These are phyloP conservation scores for Cinclus cinclus DNA, from an alignment of 2,113 vertebrate genomes.

Conservation along the genomic window DNA sequence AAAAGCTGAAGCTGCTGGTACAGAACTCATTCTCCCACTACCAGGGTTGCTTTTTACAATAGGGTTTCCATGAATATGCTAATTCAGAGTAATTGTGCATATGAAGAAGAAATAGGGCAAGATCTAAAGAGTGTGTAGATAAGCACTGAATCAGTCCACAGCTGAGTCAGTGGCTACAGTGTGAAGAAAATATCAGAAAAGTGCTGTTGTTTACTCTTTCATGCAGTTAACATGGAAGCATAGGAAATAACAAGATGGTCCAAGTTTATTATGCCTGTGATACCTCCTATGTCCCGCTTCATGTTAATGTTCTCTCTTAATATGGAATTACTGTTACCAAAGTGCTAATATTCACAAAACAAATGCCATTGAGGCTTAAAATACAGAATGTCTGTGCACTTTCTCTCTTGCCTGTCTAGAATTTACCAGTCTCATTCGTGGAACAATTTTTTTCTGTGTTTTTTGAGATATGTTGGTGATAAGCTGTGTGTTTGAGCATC, in stretches of 20 bases:
- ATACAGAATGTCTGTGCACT: fast-evolving
- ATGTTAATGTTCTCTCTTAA: neutral
- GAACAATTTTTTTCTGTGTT: neutral
- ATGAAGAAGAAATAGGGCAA: neutral
- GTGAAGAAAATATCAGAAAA: neutral
- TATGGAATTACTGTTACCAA: neutral
- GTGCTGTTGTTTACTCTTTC: neutral
- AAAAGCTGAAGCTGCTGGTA: neutral
- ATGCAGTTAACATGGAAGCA: neutral
- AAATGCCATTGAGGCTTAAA: neutral
- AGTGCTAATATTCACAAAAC: neutral
- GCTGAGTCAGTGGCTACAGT: neutral
- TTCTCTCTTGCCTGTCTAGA: neutral
- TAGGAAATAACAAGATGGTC: neutral
- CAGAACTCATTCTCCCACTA: neutral
- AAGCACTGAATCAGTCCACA: neutral
- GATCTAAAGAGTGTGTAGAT: neutral
- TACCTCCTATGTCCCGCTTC: neutral
- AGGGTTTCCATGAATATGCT: neutral
- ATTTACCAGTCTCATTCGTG: fast-evolving
- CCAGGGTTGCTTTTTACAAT: neutral
- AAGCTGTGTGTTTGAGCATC: neutral
- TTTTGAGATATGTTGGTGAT: neutral
- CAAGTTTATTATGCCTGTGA: neutral
- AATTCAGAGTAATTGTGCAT: neutral